A percentile compares a stretch with the other conserved stretches of the same genome.
These are phyloP conservation scores for Lepidocyrtoides sp. DNA, from an alignment of 2,888 invertebrate genomes.

Conservation along the genomic window DNA sequence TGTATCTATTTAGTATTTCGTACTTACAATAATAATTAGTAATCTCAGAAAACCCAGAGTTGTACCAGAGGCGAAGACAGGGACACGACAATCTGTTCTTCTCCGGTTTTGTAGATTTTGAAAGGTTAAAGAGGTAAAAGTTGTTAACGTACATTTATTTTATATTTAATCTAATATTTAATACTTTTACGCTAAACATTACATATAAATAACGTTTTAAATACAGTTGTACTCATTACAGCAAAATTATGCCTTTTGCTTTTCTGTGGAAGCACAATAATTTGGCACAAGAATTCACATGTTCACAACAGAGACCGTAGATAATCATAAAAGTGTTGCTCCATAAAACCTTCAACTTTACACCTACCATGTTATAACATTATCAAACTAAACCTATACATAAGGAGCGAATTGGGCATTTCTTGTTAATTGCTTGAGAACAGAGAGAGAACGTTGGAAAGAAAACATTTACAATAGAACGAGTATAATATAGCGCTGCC, in stretches of 20 bases:
- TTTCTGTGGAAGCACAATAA: constrained; percentile 84
- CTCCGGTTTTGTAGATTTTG: background rate
- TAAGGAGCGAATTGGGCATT: background rate
- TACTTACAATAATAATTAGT: constrained; percentile 48
- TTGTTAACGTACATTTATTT: background rate
- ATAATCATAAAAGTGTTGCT: background rate
- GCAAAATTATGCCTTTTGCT: constrained; percentile 78
- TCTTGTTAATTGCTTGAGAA: background rate
- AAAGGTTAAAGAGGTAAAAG: background rate
- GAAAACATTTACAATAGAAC: background rate
- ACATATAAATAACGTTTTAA: constrained; percentile 4
- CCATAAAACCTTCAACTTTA: background rate
- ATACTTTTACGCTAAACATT: constrained; percentile 30
- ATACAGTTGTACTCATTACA: constrained; percentile 76
- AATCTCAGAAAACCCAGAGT: constrained; percentile 79
- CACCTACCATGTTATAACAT: too few species aligned
- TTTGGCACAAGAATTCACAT: constrained; percentile 85
- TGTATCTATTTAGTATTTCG: too few species aligned
- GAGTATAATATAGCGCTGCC: background rate
- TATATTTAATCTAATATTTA: background rate
- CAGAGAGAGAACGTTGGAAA: too few species aligned
- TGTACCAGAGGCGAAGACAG: constrained; percentile 50
- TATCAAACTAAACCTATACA: background rate
- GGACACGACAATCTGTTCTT: background rate
- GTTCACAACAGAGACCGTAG: constrained; percentile 69